Percentiles rank a stretch among this genome's conserved stretches.
phyloP scores from a whole-genome alignment of 1,140 invertebrate genomes.

The Caenorhabditis elegans region WBcel235 BX284605.5:11338001-11338500 shows the following conservation, averaged over 20 bases:
- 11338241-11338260: too few species aligned
- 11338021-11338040: conserved; percentile 19
- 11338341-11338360: not conserved
- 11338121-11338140: conserved; percentile 33
- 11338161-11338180: not conserved
- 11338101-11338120: conserved; percentile 33
- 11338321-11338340: not conserved
- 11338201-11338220: too few species aligned
- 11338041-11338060: not conserved
- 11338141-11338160: conserved; percentile 30
- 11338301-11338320: not conserved
- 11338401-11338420: conserved; percentile 25
- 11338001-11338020: conserved; percentile 17
- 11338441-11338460: not conserved
- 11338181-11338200: not conserved
- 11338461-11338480: not conserved
- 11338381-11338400: conserved; percentile 22
- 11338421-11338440: not conserved
- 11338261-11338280: too few species aligned
- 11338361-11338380: not conserved
- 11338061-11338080: not conserved
- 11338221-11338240: too few species aligned
- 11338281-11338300: not conserved
- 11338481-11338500: not conserved
- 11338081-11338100: conserved; percentile 17